phyloP scores from a whole-genome alignment of 2,888 invertebrate genomes.

The Scaptodrosophila latifasciaeformis region DNA sequence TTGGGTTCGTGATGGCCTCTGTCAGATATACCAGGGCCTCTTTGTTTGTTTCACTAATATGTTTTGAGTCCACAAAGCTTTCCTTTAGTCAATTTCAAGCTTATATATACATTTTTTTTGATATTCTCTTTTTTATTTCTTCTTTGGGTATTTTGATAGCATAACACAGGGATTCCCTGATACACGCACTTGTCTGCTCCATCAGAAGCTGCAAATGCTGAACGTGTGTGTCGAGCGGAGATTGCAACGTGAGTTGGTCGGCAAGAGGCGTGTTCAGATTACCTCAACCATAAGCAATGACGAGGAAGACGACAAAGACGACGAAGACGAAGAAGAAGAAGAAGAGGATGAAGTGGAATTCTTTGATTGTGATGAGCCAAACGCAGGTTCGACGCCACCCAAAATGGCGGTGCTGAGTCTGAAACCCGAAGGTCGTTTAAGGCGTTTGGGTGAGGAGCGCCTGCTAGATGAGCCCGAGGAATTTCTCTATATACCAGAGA shows the following conservation, averaged over 20 bases:
- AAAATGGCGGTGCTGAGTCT: constrained; percentile 74
- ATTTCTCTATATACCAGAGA: constrained; percentile 86
- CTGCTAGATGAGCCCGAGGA: constrained; percentile 82
- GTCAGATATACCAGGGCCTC: background rate
- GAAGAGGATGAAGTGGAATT: constrained; percentile 80
- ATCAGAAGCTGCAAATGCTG: constrained; percentile 94
- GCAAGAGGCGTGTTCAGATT: constrained; percentile 63
- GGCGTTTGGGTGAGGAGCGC: constrained; percentile 81
- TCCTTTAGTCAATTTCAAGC: too few relatives aligned
- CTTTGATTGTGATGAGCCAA: constrained; percentile 83
- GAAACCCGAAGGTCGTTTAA: constrained; percentile 82
- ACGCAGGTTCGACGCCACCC: constrained; percentile 19
- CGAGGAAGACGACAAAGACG: constrained; percentile 6
- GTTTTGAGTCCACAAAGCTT: background rate
- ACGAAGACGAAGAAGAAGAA: constrained; percentile 33
- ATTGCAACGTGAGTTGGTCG: constrained; percentile 42
- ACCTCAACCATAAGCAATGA: background rate
- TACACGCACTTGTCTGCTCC: constrained; percentile 90
- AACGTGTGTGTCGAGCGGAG: constrained; percentile 85
- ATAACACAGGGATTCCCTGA: constrained; percentile 89
- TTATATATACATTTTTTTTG: background rate
- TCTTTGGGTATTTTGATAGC: too few relatives aligned
- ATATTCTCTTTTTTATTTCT: background rate
- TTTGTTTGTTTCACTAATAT: background rate
- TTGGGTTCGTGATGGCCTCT: background rate